Evolutionary conservation across 2,888 invertebrate species (phyloP).

Genomic region (Idaea straminata): DNA sequence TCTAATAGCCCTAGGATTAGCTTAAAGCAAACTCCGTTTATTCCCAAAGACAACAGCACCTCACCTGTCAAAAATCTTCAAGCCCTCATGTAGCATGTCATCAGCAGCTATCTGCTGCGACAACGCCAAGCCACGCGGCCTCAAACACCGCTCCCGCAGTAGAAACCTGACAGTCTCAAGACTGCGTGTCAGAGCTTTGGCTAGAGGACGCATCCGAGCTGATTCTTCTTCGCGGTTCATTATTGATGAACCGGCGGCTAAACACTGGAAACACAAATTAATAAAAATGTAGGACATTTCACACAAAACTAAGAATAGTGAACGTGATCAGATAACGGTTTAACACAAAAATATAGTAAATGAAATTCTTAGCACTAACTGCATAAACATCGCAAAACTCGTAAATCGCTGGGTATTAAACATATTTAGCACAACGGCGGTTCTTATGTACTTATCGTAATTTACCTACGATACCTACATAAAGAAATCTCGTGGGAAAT

Average conservation of each 20-base stretch:
- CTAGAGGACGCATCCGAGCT: slow-evolving; percentile 96
- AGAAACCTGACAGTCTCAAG: slow-evolving; percentile 95
- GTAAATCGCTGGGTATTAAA: too few species aligned
- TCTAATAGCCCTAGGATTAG: too few species aligned
- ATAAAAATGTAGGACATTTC: not conserved
- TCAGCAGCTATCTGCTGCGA: slow-evolving; percentile 69
- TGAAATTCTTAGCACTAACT: too few species aligned
- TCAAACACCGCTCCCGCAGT: slow-evolving; percentile 92
- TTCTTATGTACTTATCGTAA: too few species aligned
- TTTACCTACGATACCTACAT: too few species aligned
- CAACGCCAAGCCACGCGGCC: slow-evolving; percentile 80
- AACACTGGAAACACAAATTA: slow-evolving; percentile 83
- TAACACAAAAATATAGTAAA: too few species aligned
- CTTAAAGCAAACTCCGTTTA: too few species aligned
- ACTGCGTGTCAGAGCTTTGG: slow-evolving; percentile 97
- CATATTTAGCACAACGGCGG: too few species aligned
- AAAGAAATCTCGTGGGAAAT: too few species aligned
- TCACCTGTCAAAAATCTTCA: slow-evolving; percentile 80
- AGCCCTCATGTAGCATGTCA: slow-evolving; percentile 88
- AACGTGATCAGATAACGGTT: too few species aligned
- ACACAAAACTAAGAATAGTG: too few species aligned
- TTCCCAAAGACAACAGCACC: not conserved
- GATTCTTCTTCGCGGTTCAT: slow-evolving; percentile 98
- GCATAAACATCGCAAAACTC: too few species aligned
- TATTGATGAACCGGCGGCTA: slow-evolving; percentile 98